These are phyloP conservation scores for Actinernus sp. DNA, from an alignment of 92 coral and sea anemone species.

Conservation along the genomic window DNA sequence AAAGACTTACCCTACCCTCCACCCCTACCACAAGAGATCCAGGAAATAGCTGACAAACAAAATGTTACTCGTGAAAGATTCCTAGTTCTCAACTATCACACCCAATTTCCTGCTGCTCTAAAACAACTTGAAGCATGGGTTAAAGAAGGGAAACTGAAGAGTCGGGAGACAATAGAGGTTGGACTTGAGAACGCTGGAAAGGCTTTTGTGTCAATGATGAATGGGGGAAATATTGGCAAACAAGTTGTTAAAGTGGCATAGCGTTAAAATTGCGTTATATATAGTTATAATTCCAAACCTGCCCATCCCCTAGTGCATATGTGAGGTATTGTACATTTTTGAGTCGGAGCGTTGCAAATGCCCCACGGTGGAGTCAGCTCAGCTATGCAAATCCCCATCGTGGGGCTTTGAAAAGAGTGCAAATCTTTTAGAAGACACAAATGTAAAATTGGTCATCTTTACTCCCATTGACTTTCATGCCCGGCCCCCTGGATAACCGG, in stretches of 20 bases:
- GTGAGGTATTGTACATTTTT: too few relatives aligned
- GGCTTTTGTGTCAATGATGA: slow-evolving; percentile 92
- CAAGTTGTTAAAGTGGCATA: slow-evolving; percentile 76
- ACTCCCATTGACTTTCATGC: too few relatives aligned
- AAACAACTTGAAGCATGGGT: slow-evolving; percentile 80
- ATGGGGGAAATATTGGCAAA: slow-evolving; percentile 88
- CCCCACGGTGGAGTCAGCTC: too few relatives aligned
- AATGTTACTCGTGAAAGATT: slow-evolving; percentile 82
- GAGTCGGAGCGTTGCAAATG: too few relatives aligned
- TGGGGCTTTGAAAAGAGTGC: too few relatives aligned
- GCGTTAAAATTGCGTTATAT: too few relatives aligned
- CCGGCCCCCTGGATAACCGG: too few relatives aligned
- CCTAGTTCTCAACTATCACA: slow-evolving; percentile 47
- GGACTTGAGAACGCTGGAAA: slow-evolving; percentile 86
- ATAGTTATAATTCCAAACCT: too few relatives aligned
- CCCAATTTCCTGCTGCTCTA: slow-evolving; percentile 60
- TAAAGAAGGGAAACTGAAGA: slow-evolving; percentile 76
- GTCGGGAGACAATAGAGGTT: slow-evolving; percentile 79
- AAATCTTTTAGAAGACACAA: too few relatives aligned
- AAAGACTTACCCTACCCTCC: slow-evolving; percentile 78
- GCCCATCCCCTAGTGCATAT: too few relatives aligned
- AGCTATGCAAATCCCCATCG: too few relatives aligned
- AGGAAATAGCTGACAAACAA: slow-evolving; percentile 39
- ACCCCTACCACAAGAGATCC: slow-evolving; percentile 71
- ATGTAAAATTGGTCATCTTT: too few relatives aligned